phyloP scores from a whole-genome alignment of 2,888 invertebrate species.

The Acanthacorydalis orientalis region DNA sequence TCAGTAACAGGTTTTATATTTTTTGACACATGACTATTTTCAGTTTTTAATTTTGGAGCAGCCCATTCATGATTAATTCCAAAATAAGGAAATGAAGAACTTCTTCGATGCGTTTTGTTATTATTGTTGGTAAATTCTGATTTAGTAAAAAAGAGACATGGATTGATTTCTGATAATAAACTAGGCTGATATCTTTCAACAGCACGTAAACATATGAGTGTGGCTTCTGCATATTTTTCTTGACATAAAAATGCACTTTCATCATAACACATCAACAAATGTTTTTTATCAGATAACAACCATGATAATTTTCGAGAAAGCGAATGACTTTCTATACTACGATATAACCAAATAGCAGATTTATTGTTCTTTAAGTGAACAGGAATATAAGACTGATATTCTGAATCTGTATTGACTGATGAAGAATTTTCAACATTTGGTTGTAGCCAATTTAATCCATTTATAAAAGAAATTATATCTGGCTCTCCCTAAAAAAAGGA shows the following conservation, averaged over 20 bases:
- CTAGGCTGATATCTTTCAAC: constrained; percentile 44
- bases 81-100: constrained; percentile 35
- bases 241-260: constrained; percentile 40
- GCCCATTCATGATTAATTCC: constrained; percentile 9
- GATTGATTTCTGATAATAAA: constrained; percentile 42
- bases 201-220: constrained; percentile 42
- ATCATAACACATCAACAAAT: constrained; percentile 38
- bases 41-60: constrained; percentile 3
- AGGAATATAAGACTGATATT: constrained; percentile 25
- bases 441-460: constrained; percentile 41
- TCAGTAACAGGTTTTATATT: neutral
- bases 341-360: constrained; percentile 33
- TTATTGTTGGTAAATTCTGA: constrained; percentile 4
- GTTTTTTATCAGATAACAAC: constrained; percentile 41
- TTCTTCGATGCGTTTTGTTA: constrained; percentile 30
- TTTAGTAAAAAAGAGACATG: constrained; percentile 27
- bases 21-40: constrained; percentile 2
- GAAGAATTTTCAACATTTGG: constrained; percentile 33
- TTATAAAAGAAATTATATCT: constrained; percentile 36
- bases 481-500: constrained; percentile 28
- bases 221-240: constrained; percentile 38
- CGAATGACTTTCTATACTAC: constrained; percentile 35
- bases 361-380: constrained; percentile 29
- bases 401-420: constrained; percentile 26
- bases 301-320: constrained; percentile 40